Base-by-base conservation (phyloP, 2,888 invertebrate genomes). In the Netelia inedita region DNA sequence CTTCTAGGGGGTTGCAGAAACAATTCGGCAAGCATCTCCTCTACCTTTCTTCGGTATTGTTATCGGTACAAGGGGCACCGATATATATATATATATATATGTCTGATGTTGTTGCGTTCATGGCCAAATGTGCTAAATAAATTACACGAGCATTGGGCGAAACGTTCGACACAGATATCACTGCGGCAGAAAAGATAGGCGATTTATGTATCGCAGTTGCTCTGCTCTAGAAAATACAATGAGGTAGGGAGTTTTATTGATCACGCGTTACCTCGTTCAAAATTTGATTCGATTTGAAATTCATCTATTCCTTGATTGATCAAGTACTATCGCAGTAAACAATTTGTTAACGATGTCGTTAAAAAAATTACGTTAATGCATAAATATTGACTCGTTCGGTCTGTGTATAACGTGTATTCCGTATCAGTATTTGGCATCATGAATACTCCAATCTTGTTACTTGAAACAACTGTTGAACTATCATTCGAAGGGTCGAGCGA, bases 121-220 rank as follows among this genome's bases (percentile, higher is more conserved):
- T 69, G 80, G 82, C 80, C 76, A 71, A 81, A 76, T 21, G 61
- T 83, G 79, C 69, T 85, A 82, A 87, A 87, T 87, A 83, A 85
- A 87, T 87, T 82, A 78, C 69, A 41, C 43, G 14, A n/a, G 11
- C 41, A 46, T 1, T 50, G 16, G 46, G 55, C n/a, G 19, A 79
- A 73, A 83, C 73, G 73, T 63, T 82, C 75, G 75, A 63, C 75
- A 57, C 80, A 80, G 75, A 79, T 73, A 69, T 46, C 55, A 16
- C 1, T 43, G 41, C 21, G 28, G 28, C 50, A 10, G 5, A 28
- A 63, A 46, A 76, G 43, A n/a, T 23, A 65, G 72, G 57, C 66
- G 66, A 78, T 71, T 75, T 69, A 23, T 43, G 50, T 14, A 46
- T 16, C 28, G 72, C 53, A 16, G 21, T 19, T 61, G n/a, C 21